Evolutionary conservation across 2,888 invertebrate species (phyloP), one percentile per base, ranked within the genome.

Genomic region (Platycnemis pennipes): DNA sequence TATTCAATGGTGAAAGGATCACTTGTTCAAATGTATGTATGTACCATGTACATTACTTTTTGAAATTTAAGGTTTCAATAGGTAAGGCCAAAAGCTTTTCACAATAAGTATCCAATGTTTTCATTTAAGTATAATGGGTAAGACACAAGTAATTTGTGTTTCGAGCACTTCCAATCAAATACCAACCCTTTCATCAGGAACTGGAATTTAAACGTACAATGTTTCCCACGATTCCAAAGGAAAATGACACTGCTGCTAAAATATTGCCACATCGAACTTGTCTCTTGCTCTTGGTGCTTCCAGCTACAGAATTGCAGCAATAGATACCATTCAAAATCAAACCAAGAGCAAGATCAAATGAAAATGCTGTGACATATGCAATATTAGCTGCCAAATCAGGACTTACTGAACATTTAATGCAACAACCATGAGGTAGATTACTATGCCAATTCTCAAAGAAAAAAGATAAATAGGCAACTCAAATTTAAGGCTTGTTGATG

Each of bases 391-490:
- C 77, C 37, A 26, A 77, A 16, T 31, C 7, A 26, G 31, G 2
- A n/a, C 77, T 37, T 37, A 77, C 31, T 37, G 77, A 8, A 77
- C 37, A 77, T 37, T 8, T 13, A 77, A 77, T 77, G 77, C 77
- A 31, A 77, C 37, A 77, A 77, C 37, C 77, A 91, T 91, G 91
- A 91, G 91, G 91, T 91, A 91, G 91, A 63, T 91, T n/a, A 91
- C 13, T 91, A 42, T 44, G 44, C 3, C 31, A 69, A 37, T 89
- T 56, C 53, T 44, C 22, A 63, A 91, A 26, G 44, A 42, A 56
- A 91, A 53, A 53, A 26, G 26, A 26, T 5, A 87, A 91, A 91
- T 31, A 63, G 91, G 91, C 91, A 91, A 91, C 91, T 63, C 91
- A 91, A 91, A 42, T 26, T 63, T 11, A 31, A 7, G 8, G 11